These are phyloP conservation scores for Microtus agrestis DNA, from an alignment of 2,797 vertebrate species.

Conservation along the genomic window DNA sequence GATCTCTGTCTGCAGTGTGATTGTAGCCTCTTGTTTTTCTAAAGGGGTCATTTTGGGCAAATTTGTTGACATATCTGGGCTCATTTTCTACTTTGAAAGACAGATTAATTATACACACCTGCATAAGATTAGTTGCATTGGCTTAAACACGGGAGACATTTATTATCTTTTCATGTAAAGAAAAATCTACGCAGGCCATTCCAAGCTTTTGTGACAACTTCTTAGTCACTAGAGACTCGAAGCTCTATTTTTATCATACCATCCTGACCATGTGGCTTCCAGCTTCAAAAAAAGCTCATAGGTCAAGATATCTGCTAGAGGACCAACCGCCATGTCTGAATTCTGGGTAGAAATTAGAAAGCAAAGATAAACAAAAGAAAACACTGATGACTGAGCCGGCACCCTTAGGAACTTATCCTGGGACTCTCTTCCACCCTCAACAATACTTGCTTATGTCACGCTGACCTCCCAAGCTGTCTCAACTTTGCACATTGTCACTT, in stretches of 20 bases:
- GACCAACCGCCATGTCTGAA: background rate
- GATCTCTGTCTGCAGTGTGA: background rate
- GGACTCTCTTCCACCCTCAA: too few species aligned
- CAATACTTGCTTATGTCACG: background rate
- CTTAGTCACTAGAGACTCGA: background rate
- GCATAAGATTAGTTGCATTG: background rate
- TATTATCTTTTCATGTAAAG: background rate
- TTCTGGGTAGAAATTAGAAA: background rate
- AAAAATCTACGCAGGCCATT: background rate
- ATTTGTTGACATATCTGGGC: background rate
- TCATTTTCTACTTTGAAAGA: slow-evolving; percentile 18
- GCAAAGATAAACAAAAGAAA: background rate
- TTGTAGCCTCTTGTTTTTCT: background rate
- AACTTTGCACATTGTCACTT: background rate
- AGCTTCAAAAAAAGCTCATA: background rate
- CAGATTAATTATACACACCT: background rate
- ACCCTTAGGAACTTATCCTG: background rate
- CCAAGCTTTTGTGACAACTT: background rate
- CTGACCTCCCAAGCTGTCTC: background rate
- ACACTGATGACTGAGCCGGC: background rate
- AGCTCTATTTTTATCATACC: background rate
- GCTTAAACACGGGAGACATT: background rate
- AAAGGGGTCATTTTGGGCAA: background rate
- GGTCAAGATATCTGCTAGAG: background rate
- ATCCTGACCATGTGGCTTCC: background rate